Evolutionary conservation across 2,113 vertebrate genomes (phyloP), one percentile per base, ranked within the genome.

Genomic region (Diglossa brunneiventris): DNA sequence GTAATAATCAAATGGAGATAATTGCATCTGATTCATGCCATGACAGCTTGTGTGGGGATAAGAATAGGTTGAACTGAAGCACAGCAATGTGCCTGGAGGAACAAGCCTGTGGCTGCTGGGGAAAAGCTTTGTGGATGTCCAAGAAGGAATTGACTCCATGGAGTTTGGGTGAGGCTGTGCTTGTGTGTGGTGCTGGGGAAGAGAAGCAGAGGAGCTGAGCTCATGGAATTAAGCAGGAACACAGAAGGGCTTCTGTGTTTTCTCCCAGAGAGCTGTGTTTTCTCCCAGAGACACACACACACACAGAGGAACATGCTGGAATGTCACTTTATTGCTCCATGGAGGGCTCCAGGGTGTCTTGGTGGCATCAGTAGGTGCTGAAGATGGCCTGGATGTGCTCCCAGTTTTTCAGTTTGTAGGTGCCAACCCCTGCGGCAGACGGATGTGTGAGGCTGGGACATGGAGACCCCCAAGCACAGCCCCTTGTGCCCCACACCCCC

Each of bases 341-440:
- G 17, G 17, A 0, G 26, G 22, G 7, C 24, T 27, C 69, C 6
- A 3, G 8, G 47, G 2, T 26, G 35, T 62, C 59, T 18, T 3
- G 23, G 9, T 1, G 41, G 3, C 9, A 2, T 97, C 91, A 98
- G 87, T 97, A 98, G n/a, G 26, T 95, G 19, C 94, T 98, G 90
- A 98, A 98, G 33, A 94, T 11, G 4, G 98, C 97, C 30, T 35
- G 18, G 92, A 98, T 92, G 39, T 97, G 90, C 73, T 97, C 97
- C 1, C 72, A 19, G 6, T 96, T 4, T 15, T 2, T 15, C 0
- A 97, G 98, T 10, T 69, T 10, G 47, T 98, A 98, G 27, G 52
- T 75, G 3, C 84, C 77, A 1, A 98, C 96, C 23, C 98, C 98
- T 98, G 92, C 0, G 2, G 37, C 39, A 53, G 30, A 58, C 23